Conservation (phyloP, 30 jellyfish, hydroid and myxozoan genomes). For the Aurelia aurita region DNA sequence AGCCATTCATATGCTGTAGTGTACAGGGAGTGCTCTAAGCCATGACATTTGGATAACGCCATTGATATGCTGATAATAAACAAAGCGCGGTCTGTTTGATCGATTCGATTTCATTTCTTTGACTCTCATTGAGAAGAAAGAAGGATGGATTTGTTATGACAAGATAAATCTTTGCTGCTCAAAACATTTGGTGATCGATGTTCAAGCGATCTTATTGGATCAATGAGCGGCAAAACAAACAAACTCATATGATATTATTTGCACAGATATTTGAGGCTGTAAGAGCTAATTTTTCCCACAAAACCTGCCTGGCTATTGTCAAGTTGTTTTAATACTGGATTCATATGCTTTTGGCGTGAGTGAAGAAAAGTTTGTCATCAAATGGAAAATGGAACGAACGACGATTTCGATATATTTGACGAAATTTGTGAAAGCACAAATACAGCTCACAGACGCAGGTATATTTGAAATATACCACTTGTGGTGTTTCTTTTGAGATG, state of each 20-base stretch:
- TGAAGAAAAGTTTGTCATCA: neutral
- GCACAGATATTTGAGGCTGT: too few relatives aligned
- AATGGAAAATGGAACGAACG: constrained; percentile 70
- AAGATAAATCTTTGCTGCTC: constrained; percentile 22
- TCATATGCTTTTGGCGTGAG: neutral
- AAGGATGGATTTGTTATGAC: constrained; percentile 11
- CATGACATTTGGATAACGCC: neutral
- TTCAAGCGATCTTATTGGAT: constrained; percentile 25
- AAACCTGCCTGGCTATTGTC: too few relatives aligned
- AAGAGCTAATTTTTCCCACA: too few relatives aligned
- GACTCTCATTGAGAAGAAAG: constrained; percentile 16
- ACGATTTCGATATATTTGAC: constrained; percentile 52
- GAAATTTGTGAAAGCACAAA: constrained; percentile 55
- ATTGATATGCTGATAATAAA: constrained; percentile 12
- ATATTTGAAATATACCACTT: neutral
- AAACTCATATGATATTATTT: neutral
- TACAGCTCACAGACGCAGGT: constrained; percentile 68
- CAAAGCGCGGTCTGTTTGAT: constrained; percentile 64
- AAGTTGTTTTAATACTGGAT: neutral
- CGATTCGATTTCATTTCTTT: constrained; percentile 5
- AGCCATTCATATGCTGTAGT: too few relatives aligned
- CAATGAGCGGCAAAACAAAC: neutral
- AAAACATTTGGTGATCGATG: constrained; percentile 24
- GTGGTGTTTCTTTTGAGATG: too few relatives aligned
- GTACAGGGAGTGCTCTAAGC: neutral